Evolutionary conservation across 2,797 vertebrate genomes (phyloP).

Genomic region (Anguilla megastoma): DNA sequence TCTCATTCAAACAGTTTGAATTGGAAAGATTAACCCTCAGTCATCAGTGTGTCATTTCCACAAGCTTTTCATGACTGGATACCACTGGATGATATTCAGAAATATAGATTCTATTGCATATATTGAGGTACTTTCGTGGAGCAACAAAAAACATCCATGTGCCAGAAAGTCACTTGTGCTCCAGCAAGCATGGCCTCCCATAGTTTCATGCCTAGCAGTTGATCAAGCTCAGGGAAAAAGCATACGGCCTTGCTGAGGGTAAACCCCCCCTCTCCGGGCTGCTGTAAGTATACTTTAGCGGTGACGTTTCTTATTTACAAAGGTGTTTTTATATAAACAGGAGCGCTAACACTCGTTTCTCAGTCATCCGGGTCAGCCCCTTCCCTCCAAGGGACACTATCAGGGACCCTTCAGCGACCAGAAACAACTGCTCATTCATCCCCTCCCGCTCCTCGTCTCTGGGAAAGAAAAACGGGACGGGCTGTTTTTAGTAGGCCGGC

Average conservation of each 20-base stretch:
- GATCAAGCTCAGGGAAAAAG: background rate
- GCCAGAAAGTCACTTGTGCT: background rate
- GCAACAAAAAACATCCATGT: background rate
- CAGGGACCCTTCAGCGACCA: background rate
- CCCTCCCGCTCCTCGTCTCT: background rate
- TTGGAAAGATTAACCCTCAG: background rate
- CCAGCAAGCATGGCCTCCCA: background rate
- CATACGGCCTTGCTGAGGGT: background rate
- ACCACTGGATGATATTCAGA: background rate
- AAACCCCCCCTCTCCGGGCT: background rate
- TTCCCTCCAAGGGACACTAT: background rate
- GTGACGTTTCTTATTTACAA: background rate
- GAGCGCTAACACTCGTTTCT: background rate
- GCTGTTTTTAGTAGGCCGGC: background rate
- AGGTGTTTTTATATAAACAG: background rate
- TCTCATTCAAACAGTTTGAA: background rate
- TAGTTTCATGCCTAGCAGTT: background rate
- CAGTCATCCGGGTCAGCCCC: background rate
- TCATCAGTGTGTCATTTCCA: background rate
- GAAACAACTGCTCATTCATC: conserved; percentile 12
- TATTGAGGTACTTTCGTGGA: background rate
- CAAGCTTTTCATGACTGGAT: background rate
- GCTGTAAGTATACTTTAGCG: background rate
- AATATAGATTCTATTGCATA: background rate
- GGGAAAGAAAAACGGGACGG: background rate